These are phyloP conservation scores for Philereme transversata DNA, from an alignment of 2,888 invertebrate genomes.

Conservation along the genomic window DNA sequence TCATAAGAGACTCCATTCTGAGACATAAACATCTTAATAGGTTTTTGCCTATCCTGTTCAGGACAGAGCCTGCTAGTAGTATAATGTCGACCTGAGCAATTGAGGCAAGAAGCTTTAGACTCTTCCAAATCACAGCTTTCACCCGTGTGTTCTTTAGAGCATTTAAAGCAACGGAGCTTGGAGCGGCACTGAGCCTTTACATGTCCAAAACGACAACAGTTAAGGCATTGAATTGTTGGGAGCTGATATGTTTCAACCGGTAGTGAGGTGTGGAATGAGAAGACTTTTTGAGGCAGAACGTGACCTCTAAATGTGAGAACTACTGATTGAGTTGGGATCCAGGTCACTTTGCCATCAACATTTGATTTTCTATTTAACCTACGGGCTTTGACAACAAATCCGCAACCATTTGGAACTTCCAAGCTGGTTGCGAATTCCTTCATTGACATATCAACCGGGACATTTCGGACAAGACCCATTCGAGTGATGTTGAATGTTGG, in stretches of 20 bases:
- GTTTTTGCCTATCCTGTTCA: slow-evolving; percentile 30
- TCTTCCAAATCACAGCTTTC: slow-evolving; percentile 13
- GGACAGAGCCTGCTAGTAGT: slow-evolving; percentile 31
- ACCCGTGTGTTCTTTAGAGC: too few relatives aligned
- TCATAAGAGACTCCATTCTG: too few relatives aligned
- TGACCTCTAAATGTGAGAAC: slow-evolving; percentile 17
- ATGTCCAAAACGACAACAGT: too few relatives aligned
- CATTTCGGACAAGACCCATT: too few relatives aligned
- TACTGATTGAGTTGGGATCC: slow-evolving; percentile 13
- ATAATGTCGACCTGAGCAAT: slow-evolving; percentile 31
- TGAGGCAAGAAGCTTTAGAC: slow-evolving; percentile 14
- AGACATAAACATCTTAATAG: slow-evolving; percentile 34
- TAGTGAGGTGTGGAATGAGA: slow-evolving; percentile 2
- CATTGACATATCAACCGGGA: neutral
- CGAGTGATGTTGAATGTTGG: too few relatives aligned
- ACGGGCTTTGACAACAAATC: slow-evolving; percentile 2
- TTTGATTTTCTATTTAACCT: slow-evolving; percentile 1
- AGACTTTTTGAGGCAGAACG: slow-evolving; percentile 2
- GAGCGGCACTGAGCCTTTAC: too few relatives aligned
- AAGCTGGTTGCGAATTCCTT: neutral
- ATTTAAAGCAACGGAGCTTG: too few relatives aligned
- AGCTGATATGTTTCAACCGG: slow-evolving; percentile 7
- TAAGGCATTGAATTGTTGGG: too few relatives aligned
- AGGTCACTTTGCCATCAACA: neutral
- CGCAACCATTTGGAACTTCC: neutral